Conservation (phyloP, 2,888 invertebrate genomes). For the Sphaerophoria taeniata region DNA sequence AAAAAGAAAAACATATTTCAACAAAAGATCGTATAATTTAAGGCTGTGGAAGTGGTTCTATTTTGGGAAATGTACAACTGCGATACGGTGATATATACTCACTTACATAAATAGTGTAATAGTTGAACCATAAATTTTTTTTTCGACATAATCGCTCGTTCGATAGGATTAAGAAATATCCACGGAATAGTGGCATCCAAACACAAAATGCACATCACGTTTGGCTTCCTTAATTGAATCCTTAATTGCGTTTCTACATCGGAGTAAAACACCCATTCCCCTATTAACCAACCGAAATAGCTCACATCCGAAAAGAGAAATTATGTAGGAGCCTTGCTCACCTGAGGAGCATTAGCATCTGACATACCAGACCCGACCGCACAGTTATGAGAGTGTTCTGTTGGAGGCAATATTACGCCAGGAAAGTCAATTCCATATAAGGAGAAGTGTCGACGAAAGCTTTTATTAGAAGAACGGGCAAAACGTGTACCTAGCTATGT, state of each 20-base stretch:
- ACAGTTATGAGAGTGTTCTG: conserved; percentile 36
- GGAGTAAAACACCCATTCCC: conserved; percentile 18
- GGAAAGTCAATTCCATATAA: conserved; percentile 27
- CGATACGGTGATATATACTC: neutral
- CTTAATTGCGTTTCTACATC: conserved; percentile 70
- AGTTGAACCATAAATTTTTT: conserved; percentile 40
- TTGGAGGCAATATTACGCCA: conserved; percentile 30
- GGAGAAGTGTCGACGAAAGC: conserved; percentile 29
- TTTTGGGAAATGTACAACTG: neutral
- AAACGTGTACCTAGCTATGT: no score
- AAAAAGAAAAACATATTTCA: neutral
- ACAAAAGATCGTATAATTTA: neutral
- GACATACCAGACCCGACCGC: conserved; percentile 16
- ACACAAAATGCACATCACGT: conserved; percentile 69
- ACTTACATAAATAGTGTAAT: conserved; percentile 10
- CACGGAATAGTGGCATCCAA: neutral
- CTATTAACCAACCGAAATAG: conserved; percentile 49
- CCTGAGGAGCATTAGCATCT: conserved; percentile 51
- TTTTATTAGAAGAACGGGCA: neutral
- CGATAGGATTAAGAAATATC: conserved; percentile 7
- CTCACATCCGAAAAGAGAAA: conserved; percentile 37
- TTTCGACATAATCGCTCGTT: neutral
- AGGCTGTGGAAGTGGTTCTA: no score
- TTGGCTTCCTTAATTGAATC: conserved; percentile 71
- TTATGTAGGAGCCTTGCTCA: conserved; percentile 21